Percentiles rank a stretch among this genome's conserved stretches.
phyloP scores from a whole-genome alignment of 2,797 vertebrate species.

The Aphelocoma californica region DNA sequence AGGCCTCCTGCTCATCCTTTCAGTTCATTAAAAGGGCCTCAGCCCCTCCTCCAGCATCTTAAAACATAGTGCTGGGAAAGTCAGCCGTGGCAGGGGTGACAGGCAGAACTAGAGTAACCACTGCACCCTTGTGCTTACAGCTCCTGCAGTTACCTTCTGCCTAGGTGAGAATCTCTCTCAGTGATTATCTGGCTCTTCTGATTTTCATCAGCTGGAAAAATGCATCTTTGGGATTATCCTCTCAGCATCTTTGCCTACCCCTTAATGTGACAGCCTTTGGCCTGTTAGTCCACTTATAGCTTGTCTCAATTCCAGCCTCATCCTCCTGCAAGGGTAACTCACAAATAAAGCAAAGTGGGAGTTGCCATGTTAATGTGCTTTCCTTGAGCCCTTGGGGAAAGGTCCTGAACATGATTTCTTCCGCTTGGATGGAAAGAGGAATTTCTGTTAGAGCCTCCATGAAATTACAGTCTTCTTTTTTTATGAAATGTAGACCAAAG shows the following conservation, averaged over 20 bases:
- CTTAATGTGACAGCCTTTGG: constrained; percentile 25
- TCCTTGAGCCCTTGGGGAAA: constrained; percentile 38
- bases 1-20: background rate
- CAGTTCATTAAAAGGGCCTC: background rate
- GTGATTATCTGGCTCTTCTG: background rate
- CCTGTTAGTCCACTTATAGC: background rate
- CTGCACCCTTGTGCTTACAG: background rate
- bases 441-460: constrained; percentile 64
- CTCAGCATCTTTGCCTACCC: background rate
- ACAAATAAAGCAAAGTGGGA: constrained; percentile 41
- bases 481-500: constrained; percentile 68
- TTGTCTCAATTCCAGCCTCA: constrained; percentile 12
- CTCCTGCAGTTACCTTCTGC: background rate
- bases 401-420: constrained; percentile 41
- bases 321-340: constrained; percentile 7
- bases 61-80: background rate
- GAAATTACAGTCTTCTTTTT: constrained; percentile 45
- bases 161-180: background rate
- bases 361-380: constrained; percentile 53
- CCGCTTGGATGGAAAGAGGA: constrained; percentile 37
- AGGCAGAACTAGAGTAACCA: background rate
- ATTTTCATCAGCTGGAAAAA: constrained; percentile 11
- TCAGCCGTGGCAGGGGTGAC: background rate
- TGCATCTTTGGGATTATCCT: constrained; percentile 40
- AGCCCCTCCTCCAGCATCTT: constrained; percentile 3